Evolutionary conservation across 2,888 invertebrate genomes (phyloP), one percentile per base, ranked within the genome.

Genomic region (Quadroppia sp.): DNA sequence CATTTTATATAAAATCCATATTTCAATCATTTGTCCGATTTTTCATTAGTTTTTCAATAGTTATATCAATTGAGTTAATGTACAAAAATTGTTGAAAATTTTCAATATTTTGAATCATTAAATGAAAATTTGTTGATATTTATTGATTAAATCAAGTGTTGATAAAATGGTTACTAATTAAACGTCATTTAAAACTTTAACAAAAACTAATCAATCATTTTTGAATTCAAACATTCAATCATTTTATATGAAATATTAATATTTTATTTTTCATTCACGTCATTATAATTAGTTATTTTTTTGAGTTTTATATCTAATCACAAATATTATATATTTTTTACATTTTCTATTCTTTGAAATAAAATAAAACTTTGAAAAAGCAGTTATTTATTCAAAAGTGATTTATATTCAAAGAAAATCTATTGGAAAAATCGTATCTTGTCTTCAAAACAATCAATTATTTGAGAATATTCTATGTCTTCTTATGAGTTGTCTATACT

Each of bases 171-270:
- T n/a, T n/a, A n/a, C n/a, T 56, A 56, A 56, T 56, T 56, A 56
- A 56, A 56, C 56, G 11, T 11, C 23, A 56, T 56, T 56, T 56
- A 56, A 56, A 56, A n/a, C n/a, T 23, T 15, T 17, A 28, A 17
- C 56, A 56, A 13, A 30, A 56, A 4, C 30, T 30, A 30, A 56
- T 56, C 56, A 56, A 56, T 56, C 56, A 56, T 56, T 56, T 30
- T 2, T 53, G n/a, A 53, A 53, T 25, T 28, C 28, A 28, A 56
- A 30, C 20, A 11, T 25, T 50, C 11, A 23, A 7, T n/a, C 53
- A 53, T 53, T 53, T 30, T 9, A 45, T 36, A 17, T 6, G 15
- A 17, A 30, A 13, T 11, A 17, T 28, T 30, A 28, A 56, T 30
- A 56, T 13, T 28, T 30, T 30, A 30, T 15, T 13, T 30, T 28